Conservation (phyloP, 2,888 invertebrate species). For the Metopia argyrocephala region DNA sequence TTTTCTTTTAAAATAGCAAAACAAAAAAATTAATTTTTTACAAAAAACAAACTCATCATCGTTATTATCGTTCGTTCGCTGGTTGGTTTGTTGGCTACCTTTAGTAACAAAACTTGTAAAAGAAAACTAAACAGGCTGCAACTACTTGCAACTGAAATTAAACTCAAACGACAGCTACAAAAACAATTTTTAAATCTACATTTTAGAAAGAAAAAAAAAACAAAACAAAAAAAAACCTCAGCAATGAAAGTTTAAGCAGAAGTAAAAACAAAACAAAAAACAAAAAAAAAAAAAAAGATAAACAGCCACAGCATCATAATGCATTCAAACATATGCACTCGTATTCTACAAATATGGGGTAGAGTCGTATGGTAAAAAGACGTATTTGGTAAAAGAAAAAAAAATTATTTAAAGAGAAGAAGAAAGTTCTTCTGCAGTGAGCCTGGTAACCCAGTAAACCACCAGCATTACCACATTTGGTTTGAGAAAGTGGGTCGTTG, state of each 20-base stretch:
- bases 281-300: neutral
- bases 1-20: too few relatives aligned
- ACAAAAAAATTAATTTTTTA: too few relatives aligned
- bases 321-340: conserved; percentile 24
- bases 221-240: conserved; percentile 21
- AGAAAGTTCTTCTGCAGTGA: conserved; percentile 62
- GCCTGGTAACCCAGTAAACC: conserved; percentile 64
- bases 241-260: conserved; percentile 19
- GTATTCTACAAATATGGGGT: neutral
- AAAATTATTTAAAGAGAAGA: too few relatives aligned
- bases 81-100: conserved; percentile 10
- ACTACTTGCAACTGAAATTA: conserved; percentile 19
- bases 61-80: conserved; percentile 15
- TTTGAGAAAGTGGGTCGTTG: conserved; percentile 64
- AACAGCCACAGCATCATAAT: conserved; percentile 31
- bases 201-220: neutral
- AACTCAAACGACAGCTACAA: conserved; percentile 12
- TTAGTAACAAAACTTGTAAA: neutral
- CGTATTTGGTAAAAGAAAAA: too few relatives aligned
- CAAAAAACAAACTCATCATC: conserved; percentile 41
- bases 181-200: neutral
- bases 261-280: conserved; percentile 15
- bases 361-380: conserved; percentile 8
- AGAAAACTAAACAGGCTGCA: conserved; percentile 35
- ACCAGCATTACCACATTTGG: conserved; percentile 62